Evolutionary conservation across 2,113 vertebrate genomes (phyloP), one percentile per base, ranked within the genome.

Genomic region (Salvelinus alpinus): DNA sequence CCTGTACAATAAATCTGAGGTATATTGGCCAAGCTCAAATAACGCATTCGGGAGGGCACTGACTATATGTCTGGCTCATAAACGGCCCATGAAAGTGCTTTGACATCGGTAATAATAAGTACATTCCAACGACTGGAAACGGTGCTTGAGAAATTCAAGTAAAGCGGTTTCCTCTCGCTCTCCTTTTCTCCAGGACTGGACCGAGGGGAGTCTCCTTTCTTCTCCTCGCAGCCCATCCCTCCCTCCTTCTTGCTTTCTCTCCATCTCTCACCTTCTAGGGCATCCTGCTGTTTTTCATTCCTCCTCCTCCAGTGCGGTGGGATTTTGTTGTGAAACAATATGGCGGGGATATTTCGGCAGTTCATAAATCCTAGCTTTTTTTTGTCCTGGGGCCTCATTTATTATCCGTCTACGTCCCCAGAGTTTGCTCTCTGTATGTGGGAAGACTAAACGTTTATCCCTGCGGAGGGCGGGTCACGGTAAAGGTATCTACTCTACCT

Each of bases 351-450:
- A 68, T 90, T 90, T 93, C 84, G 89, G 84, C 87, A 86, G 86
- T 82, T 85, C 88, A 93, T 92, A 91, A 91, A 92, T 91, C 84
- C 76, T 80, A 64, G 75, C 85, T 78, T 69, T 74, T 83, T 85
- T 73, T 83, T 85, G 80, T 89, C 79, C 70, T 14, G 51, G 27
- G 64, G 72, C 73, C 82, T 87, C 79, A 77, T 91, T 90, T 90
- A 87, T 89, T 86, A 88, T 89, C 82, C 74, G 74, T 88, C 86
- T 78, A 88, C 81, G 78, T 87, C 80, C 82, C 74, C 57, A 75
- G 69, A 84, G 84, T 78, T 57, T 24, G 71, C 29, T 77, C 72
- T 75, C 70, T 78, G 74, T 75, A 74, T 78, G 85, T 84, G 78
- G 81, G 81, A 79, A 82, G 88, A 80, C 84, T 84, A 9, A 88